phyloP scores from a whole-genome alignment of 2,797 vertebrate species.

The Euphonia xanthogaster region DNA sequence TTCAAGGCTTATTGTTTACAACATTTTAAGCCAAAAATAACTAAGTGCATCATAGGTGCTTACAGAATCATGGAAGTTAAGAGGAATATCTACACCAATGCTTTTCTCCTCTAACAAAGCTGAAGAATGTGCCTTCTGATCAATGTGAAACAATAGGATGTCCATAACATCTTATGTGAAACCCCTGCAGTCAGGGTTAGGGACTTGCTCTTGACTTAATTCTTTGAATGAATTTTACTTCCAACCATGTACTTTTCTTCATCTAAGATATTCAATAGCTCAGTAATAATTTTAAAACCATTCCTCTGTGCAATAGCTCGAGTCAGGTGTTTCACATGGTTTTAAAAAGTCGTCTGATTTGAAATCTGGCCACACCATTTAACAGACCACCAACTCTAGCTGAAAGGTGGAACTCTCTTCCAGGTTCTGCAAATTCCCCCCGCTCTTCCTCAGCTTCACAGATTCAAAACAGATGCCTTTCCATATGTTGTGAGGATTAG shows the following conservation, averaged over 20 bases:
- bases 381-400: neutral
- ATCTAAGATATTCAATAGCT: neutral
- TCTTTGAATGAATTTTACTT: neutral
- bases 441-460: neutral
- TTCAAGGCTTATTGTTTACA: neutral
- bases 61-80: neutral
- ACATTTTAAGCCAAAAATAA: constrained; percentile 16
- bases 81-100: neutral
- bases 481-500: neutral
- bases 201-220: neutral
- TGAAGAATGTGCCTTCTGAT: neutral
- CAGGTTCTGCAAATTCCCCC: neutral
- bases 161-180: neutral
- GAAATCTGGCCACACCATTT: neutral
- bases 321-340: neutral
- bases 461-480: neutral
- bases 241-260: neutral
- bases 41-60: neutral
- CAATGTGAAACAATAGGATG: neutral
- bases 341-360: neutral
- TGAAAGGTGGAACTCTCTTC: neutral
- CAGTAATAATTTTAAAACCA: neutral
- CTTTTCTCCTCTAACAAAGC: neutral
- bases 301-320: neutral
- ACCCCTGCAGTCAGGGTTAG: neutral